A percentile compares a stretch with the other conserved stretches of the same genome.
Conservation (phyloP, 2,888 invertebrate genomes). For the Melipona beecheii region DNA sequence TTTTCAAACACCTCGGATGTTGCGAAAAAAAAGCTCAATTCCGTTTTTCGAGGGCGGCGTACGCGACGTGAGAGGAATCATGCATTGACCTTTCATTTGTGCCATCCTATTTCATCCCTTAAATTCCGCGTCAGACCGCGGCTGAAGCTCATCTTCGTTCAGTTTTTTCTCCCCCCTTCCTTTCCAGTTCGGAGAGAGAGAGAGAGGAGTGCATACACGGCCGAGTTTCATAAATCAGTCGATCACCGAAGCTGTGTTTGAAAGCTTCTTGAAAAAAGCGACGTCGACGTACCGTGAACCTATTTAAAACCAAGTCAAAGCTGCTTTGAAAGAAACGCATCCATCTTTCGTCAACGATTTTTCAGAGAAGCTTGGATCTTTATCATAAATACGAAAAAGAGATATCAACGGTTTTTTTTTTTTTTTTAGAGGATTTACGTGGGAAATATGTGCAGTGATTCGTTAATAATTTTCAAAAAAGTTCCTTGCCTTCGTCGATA, state of each 20-base stretch:
- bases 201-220: not conserved
- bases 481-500: too few relatives aligned
- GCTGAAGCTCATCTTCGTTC: conserved; percentile 49
- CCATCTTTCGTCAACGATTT: not conserved
- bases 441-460: too few relatives aligned
- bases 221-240: conserved; percentile 35
- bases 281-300: not conserved
- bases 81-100: conserved; percentile 45
- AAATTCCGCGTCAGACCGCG: conserved; percentile 33
- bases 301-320: not conserved
- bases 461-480: too few relatives aligned
- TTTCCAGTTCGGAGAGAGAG: not conserved
- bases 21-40: not conserved
- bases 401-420: too few relatives aligned
- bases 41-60: not conserved
- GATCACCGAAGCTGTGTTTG: conserved; percentile 28
- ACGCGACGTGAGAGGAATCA: conserved; percentile 25
- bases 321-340: not conserved
- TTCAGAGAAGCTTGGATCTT: too few relatives aligned
- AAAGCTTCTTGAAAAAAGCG: conserved; percentile 14
- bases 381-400: too few relatives aligned
- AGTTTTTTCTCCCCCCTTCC: conserved; percentile 37
- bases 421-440: too few relatives aligned
- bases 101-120: conserved; percentile 44
- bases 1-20: not conserved